Evolutionary conservation across 1,140 invertebrate genomes (phyloP).

Genomic region (Chrysopa pallens): DNA sequence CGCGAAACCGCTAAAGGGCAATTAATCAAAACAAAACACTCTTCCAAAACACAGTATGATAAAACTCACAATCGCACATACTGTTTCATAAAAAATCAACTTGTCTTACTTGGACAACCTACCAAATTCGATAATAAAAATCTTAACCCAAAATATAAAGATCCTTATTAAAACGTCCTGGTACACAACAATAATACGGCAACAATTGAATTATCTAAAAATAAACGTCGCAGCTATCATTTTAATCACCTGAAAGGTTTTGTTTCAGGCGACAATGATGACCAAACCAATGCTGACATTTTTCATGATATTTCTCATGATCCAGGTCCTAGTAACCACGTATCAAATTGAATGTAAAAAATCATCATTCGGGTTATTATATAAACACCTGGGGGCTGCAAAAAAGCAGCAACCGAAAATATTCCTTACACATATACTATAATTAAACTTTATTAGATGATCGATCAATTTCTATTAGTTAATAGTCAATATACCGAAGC

Average conservation of each 20-base stretch:
- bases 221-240: slow-evolving; percentile 8
- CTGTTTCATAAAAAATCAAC: slow-evolving; percentile 9
- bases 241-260: slow-evolving; percentile 8
- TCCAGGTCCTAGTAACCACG: too few relatives aligned
- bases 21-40: slow-evolving; percentile 11
- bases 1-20: slow-evolving; percentile 14
- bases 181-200: slow-evolving; percentile 6
- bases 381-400: slow-evolving; percentile 5
- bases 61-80: slow-evolving; percentile 7
- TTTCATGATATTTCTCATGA: too few relatives aligned
- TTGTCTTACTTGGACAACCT: slow-evolving; percentile 6
- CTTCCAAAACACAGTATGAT: slow-evolving; percentile 15
- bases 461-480: slow-evolving; percentile 1
- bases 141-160: slow-evolving; percentile 6
- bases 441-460: slow-evolving; percentile 6
- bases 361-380: slow-evolving; percentile 4
- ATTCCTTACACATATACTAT: slow-evolving; percentile 4
- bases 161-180: slow-evolving; percentile 6
- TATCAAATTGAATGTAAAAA: background rate
- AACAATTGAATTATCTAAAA: slow-evolving; percentile 4
- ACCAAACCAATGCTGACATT: background rate
- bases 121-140: slow-evolving; percentile 2
- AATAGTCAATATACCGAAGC: background rate
- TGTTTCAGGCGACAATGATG: slow-evolving; percentile 3
- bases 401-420: slow-evolving; percentile 5